Conservation (phyloP, 2,113 vertebrate genomes). For the Dermatemys mawii region DNA sequence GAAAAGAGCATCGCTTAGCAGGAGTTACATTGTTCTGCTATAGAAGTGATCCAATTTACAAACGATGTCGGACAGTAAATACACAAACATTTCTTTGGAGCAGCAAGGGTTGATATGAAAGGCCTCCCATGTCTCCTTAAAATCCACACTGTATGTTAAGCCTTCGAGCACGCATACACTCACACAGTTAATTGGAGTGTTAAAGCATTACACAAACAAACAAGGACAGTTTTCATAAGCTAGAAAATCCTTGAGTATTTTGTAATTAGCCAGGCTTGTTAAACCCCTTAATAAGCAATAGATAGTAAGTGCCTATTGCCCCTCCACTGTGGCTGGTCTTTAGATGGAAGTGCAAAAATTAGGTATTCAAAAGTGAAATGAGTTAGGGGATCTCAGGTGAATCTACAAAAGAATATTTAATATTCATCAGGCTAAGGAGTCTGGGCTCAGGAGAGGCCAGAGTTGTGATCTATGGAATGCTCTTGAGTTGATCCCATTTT, state of each 20-base stretch:
- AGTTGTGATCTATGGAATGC: too few species aligned
- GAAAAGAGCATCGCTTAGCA: not conserved
- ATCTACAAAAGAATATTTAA: not conserved
- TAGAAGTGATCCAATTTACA: not conserved
- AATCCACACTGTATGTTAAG: not conserved
- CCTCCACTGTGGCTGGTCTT: not conserved
- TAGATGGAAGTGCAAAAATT: not conserved
- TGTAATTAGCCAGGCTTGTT: slow-evolving; percentile 46
- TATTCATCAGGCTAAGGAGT: not conserved
- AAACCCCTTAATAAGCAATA: slow-evolving; percentile 51
- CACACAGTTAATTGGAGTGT: slow-evolving; percentile 23
- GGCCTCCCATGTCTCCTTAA: not conserved
- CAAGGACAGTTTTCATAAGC: slow-evolving; percentile 31
- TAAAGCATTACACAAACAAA: slow-evolving; percentile 61
- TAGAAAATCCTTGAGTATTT: slow-evolving; percentile 47
- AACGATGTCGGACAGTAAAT: slow-evolving; percentile 13
- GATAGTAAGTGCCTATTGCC: slow-evolving; percentile 18
- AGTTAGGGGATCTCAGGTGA: not conserved
- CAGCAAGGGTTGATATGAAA: not conserved
- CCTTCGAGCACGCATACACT: not conserved
- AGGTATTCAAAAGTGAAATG: not conserved
- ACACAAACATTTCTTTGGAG: slow-evolving; percentile 8
- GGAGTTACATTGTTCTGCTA: not conserved
- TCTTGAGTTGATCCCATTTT: too few species aligned
- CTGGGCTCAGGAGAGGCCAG: not conserved